phyloP scores from a whole-genome alignment of 2,797 vertebrate genomes.

The Tapera naevia region DNA sequence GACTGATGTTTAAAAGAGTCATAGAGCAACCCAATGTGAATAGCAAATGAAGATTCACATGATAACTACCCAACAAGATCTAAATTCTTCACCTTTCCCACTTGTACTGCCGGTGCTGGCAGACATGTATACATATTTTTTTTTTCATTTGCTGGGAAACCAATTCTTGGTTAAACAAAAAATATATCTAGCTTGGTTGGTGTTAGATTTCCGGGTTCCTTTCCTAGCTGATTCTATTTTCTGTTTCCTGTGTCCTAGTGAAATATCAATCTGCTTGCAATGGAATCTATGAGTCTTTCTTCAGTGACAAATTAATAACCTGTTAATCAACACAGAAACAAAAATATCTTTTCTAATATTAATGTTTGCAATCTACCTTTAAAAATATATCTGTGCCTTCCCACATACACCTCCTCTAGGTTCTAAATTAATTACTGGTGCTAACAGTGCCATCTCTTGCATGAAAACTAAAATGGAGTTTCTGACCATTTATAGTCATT shows the following conservation, averaged over 20 bases:
- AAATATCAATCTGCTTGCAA: constrained; percentile 15
- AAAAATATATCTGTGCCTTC: constrained; percentile 7
- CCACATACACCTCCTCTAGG: constrained; percentile 16
- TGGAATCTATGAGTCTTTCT: neutral
- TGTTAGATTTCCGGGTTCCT: neutral
- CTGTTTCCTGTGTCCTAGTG: neutral
- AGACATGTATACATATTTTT: accelerated
- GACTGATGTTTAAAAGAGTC: neutral
- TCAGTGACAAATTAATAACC: constrained; percentile 17
- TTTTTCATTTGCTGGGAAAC: neutral
- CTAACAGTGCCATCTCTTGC: constrained; percentile 59
- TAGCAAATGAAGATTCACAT: neutral
- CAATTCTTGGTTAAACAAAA: neutral
- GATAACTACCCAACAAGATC: neutral
- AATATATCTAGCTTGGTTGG: neutral
- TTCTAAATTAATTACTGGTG: constrained; percentile 46
- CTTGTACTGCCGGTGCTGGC: neutral
- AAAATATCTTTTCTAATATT: constrained; percentile 58
- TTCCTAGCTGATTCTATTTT: neutral
- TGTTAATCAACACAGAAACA: constrained; percentile 47
- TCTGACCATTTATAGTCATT: neutral
- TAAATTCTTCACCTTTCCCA: neutral
- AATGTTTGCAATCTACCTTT: constrained; percentile 49
- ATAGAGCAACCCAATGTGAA: neutral
- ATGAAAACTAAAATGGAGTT: constrained; percentile 48